Base-by-base conservation (phyloP, 2,888 invertebrate species). In the Ctena decussata region DNA sequence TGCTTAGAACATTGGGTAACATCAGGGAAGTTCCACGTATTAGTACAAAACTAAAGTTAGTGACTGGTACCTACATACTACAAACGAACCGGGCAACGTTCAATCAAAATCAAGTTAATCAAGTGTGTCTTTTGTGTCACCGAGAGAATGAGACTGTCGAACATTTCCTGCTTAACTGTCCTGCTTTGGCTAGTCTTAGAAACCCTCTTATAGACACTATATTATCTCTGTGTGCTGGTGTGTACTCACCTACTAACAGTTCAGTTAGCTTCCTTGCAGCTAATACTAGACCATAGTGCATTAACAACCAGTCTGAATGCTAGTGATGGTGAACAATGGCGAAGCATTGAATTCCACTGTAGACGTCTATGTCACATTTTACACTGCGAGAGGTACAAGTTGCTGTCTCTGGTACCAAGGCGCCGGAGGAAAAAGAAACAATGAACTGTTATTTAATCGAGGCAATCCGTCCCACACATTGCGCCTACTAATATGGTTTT, bases 51-150 rank as follows among this genome's bases (percentile, higher is more conserved):
- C 41, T 72, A 3, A 72, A 72, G 41, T 21, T 72, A 3, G 39
- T 44, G 41, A 72, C 72, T 15, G 41, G 44, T 8, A 72, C 41
- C 35, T 72, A 74, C n/a, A 74, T 74, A 12, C 74, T 74, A 12
- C 74, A 74, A 74, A 49, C 32, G 8, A 74, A 74, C 41, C 39
- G 72, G n/a, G 72, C 24, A 12, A n/a, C 39, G 35, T 72, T 72
- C 24, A 72, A 72, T 39, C 72, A 72, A 39, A 72, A 24, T 39
- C 15, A 11, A 39, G 44, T 72, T 8, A n/a, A 72, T 35, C 72
- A 37, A 15, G 27, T 15, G 18, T 72, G 72, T 39, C 72, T 39
- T 18, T 12, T 72, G 41, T 72, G 72, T 41, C 30, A 49, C 18
- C 24, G 8, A n/a, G 74, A 32, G 15, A 27, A 74, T 30, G 74